Evolutionary conservation across 2,797 vertebrate species (phyloP).

Genomic region (Pterois miles): DNA sequence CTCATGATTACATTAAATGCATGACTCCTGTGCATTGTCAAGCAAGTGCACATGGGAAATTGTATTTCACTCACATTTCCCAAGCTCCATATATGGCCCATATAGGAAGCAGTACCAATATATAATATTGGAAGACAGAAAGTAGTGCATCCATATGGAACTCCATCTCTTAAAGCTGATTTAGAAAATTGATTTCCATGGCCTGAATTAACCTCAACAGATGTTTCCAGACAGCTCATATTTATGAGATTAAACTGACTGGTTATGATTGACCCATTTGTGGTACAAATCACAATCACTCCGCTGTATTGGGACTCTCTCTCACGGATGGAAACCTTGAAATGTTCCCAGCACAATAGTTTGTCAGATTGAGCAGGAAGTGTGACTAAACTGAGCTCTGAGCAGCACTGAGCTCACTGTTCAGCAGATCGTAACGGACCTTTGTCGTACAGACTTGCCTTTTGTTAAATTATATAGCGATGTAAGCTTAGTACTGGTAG

Average conservation of each 20-base stretch:
- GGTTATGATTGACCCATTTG: background rate
- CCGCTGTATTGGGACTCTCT: background rate
- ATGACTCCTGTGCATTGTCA: background rate
- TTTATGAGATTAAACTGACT: conserved; percentile 3
- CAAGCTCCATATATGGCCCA: background rate
- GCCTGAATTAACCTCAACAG: conserved; percentile 10
- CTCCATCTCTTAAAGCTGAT: background rate
- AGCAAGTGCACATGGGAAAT: background rate
- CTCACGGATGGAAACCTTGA: background rate
- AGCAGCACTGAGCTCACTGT: conserved; percentile 5
- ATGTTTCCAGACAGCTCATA: background rate
- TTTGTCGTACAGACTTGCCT: background rate
- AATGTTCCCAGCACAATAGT: background rate
- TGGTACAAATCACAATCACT: background rate
- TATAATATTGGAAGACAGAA: background rate
- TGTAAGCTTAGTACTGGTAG: background rate
- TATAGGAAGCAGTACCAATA: background rate
- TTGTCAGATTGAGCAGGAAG: background rate
- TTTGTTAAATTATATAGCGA: background rate
- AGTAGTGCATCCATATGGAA: background rate
- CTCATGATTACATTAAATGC: background rate
- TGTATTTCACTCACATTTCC: background rate
- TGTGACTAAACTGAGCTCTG: conserved; percentile 9
- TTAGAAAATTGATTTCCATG: background rate
- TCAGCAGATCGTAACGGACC: background rate